These are phyloP conservation scores for Sciurus niger DNA, from an alignment of 2,113 vertebrate species.

Conservation along the genomic window DNA sequence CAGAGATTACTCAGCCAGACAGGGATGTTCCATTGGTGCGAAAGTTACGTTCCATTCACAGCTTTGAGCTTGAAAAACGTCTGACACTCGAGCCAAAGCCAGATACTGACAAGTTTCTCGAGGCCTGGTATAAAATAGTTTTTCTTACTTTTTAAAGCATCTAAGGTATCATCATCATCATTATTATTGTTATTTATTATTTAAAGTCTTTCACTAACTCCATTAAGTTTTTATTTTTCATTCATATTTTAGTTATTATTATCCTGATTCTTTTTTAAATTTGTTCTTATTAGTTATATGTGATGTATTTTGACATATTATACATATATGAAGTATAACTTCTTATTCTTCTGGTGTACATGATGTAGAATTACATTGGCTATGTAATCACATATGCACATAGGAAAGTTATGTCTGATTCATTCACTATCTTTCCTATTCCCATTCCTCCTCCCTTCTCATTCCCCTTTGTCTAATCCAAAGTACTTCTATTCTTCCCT, in stretches of 20 bases:
- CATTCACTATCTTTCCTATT: no score
- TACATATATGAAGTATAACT: no score
- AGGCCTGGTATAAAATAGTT: constrained; percentile 91
- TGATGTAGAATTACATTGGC: no score
- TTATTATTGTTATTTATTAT: background rate
- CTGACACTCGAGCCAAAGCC: constrained; percentile 95
- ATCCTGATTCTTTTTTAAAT: background rate
- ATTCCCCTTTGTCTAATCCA: no score
- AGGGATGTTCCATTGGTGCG: constrained; percentile 94
- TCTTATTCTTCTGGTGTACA: no score
- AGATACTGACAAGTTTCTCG: constrained; percentile 94
- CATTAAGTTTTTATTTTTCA: constrained; percentile 29
- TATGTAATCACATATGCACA: no score
- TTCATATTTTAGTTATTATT: constrained; percentile 10
- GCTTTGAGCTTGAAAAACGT: constrained; percentile 96
- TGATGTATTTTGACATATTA: no score
- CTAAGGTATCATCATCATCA: background rate
- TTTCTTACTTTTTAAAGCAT: constrained; percentile 61
- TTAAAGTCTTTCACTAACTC: constrained; percentile 60
- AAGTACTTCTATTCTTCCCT: no score
- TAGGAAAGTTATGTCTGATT: no score
- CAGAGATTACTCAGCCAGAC: constrained; percentile 94
- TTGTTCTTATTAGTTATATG: no score
- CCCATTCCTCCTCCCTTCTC: no score
- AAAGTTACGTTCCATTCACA: constrained; percentile 97